A percentile compares a stretch with the other conserved stretches of the same genome.
These are phyloP conservation scores for Argynnis bischoffii DNA, from an alignment of 2,888 invertebrate species.

Conservation along the genomic window DNA sequence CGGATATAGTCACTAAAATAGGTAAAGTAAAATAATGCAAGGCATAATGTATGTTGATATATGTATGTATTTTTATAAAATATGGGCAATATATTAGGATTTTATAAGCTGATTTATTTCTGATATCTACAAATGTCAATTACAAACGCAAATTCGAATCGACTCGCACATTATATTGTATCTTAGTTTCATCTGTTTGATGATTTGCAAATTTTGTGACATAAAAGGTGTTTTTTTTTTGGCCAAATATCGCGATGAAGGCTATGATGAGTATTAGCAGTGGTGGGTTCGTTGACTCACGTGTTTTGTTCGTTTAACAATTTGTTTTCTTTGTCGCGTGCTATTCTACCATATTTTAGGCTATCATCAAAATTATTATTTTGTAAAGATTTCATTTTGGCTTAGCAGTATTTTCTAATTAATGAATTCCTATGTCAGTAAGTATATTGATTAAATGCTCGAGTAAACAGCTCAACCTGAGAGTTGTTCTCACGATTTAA, in stretches of 20 bases:
- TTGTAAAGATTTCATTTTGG: neutral
- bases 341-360: conserved; percentile 13
- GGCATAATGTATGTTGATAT: neutral
- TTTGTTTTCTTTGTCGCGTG: conserved; percentile 28
- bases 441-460: neutral
- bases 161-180: too few species aligned
- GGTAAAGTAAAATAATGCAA: conserved; percentile 3
- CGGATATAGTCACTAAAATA: neutral
- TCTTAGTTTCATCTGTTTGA: neutral
- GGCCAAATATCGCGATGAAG: conserved; percentile 22
- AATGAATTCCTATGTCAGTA: neutral
- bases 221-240: conserved; percentile 9
- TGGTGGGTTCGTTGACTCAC: conserved; percentile 29
- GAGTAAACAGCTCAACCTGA: too few species aligned
- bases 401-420: neutral
- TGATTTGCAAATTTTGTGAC: neutral
- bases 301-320: conserved; percentile 19
- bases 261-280: conserved; percentile 19
- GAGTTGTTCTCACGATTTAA: neutral
- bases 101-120: too few species aligned
- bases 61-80: too few species aligned
- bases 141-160: too few species aligned
- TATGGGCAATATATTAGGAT: too few species aligned
- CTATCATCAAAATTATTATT: conserved; percentile 15
- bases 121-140: too few species aligned